These are phyloP conservation scores for Palythoa heliodiscus DNA, from an alignment of 92 coral and sea anemone species.

Conservation along the genomic window DNA sequence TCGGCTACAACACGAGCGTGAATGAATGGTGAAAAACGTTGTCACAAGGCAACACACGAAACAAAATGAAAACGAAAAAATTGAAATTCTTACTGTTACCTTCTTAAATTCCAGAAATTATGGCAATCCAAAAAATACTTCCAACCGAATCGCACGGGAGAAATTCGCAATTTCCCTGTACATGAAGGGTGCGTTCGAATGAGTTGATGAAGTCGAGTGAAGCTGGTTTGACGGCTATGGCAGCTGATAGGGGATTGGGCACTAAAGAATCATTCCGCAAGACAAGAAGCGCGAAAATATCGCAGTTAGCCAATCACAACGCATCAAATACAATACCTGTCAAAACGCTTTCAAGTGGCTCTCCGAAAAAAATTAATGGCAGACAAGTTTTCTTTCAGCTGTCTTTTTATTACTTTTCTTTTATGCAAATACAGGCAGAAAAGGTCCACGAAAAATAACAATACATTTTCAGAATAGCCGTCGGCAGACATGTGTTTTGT, in stretches of 20 bases:
- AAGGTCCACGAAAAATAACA: background rate
- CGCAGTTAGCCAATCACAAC: constrained; percentile 66
- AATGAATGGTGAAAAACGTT: background rate
- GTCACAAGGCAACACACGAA: background rate
- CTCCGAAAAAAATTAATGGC: background rate
- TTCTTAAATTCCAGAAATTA: constrained; percentile 4
- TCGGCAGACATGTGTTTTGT: constrained; percentile 9
- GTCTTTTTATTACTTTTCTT: background rate
- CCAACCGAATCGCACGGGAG: background rate
- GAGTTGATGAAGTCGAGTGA: background rate
- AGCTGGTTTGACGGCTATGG: constrained; percentile 45
- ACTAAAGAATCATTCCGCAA: background rate
- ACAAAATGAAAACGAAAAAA: background rate
- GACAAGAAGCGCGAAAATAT: constrained; percentile 32
- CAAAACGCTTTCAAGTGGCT: constrained; percentile 53
- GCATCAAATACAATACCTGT: constrained; percentile 52
- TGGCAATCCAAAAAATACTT: constrained; percentile 22
- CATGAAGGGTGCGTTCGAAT: constrained; percentile 41
- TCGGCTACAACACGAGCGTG: background rate
- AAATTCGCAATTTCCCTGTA: constrained; percentile 33
- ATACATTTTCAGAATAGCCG: background rate
- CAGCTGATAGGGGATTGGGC: constrained; percentile 47
- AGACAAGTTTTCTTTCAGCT: constrained; percentile 8
- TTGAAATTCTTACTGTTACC: background rate
- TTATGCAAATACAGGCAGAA: constrained; percentile 32